phyloP scores from a whole-genome alignment of 1,140 invertebrate species.

The Papilio aristodemus region DNA sequence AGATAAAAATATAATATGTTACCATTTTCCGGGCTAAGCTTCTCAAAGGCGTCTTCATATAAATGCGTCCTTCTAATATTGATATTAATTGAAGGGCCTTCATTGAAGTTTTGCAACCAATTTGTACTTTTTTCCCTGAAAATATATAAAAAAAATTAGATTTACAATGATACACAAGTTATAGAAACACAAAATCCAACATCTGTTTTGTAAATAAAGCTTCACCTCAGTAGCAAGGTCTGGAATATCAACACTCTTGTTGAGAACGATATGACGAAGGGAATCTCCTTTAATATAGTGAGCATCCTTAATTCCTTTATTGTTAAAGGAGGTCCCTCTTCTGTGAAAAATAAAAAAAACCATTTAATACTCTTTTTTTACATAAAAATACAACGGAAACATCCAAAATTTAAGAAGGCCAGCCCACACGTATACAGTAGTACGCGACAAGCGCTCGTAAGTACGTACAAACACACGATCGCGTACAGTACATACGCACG shows the following conservation, averaged over 20 bases:
- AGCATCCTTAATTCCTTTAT: constrained; percentile 93
- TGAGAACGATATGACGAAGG: constrained; percentile 95
- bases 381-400: too few relatives aligned
- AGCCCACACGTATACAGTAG: too few relatives aligned
- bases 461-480: too few relatives aligned
- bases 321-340: constrained; percentile 90
- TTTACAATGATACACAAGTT: neutral
- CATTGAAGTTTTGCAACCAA: constrained; percentile 88
- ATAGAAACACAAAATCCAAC: neutral
- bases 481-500: too few relatives aligned
- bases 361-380: too few relatives aligned
- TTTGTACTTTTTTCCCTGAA: constrained; percentile 86
- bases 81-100: constrained; percentile 88
- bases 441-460: too few relatives aligned
- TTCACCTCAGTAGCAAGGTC: constrained; percentile 82
- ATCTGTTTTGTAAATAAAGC: neutral
- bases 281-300: constrained; percentile 94
- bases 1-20: constrained; percentile 36
- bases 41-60: constrained; percentile 98
- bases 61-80: constrained; percentile 94
- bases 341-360: constrained; percentile 49
- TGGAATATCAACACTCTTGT: constrained; percentile 93
- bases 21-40: constrained; percentile 94
- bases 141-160: constrained; percentile 50
- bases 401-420: too few relatives aligned